Evolutionary conservation across 2,113 vertebrate genomes (phyloP).

Genomic region (Equus quagga): DNA sequence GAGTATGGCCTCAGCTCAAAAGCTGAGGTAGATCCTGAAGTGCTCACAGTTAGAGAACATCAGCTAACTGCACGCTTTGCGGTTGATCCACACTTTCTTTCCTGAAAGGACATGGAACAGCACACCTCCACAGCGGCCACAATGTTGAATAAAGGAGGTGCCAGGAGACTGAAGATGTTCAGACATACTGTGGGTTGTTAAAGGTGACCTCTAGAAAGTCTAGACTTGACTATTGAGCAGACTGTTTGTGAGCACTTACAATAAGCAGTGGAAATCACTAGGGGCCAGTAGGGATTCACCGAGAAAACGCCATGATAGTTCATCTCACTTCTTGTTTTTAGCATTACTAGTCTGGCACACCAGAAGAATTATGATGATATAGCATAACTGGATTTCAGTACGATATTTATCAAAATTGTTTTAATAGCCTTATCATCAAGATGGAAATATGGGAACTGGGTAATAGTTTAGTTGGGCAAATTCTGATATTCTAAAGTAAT

Average conservation of each 20-base stretch:
- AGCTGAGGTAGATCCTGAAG: neutral
- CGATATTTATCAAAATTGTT: neutral
- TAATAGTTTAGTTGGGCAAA: neutral
- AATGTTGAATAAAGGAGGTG: neutral
- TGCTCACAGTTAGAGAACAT: neutral
- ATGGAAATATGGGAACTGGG: neutral
- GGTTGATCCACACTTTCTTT: neutral
- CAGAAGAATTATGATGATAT: neutral
- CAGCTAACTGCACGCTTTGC: neutral
- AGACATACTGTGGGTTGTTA: neutral
- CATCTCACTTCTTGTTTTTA: neutral
- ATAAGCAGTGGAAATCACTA: neutral
- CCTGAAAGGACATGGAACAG: neutral
- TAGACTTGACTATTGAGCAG: neutral
- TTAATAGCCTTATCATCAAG: neutral
- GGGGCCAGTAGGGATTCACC: neutral
- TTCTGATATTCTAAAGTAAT: slow-evolving; percentile 17
- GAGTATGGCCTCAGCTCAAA: neutral
- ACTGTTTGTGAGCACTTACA: neutral
- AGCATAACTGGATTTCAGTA: neutral
- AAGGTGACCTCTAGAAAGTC: neutral
- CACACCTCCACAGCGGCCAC: neutral
- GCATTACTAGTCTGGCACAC: neutral
- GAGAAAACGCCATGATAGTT: neutral
- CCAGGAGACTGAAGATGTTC: neutral